Evolutionary conservation across 2,113 vertebrate genomes (phyloP).

Genomic region (Mesoclemmys tuberculata): DNA sequence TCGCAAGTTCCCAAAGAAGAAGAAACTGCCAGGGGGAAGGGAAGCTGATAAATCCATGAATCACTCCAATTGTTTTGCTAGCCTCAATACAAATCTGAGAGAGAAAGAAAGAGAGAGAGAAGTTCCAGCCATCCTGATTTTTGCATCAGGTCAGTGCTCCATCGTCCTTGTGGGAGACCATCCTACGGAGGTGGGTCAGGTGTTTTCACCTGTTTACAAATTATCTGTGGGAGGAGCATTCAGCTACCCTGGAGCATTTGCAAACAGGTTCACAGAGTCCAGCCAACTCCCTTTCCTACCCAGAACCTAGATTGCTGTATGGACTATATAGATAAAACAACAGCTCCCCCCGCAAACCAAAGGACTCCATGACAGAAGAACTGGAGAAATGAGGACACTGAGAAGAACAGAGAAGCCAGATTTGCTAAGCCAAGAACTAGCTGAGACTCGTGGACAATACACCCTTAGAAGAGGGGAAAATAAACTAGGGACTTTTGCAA

Average conservation of each 20-base stretch:
- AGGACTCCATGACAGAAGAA: neutral
- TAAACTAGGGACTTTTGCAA: neutral
- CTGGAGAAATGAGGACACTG: neutral
- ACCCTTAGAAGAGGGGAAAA: neutral
- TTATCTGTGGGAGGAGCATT: slow-evolving; percentile 39
- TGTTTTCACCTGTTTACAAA: neutral
- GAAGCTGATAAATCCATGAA: neutral
- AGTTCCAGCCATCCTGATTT: neutral
- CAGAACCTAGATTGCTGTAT: neutral
- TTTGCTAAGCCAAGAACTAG: slow-evolving; percentile 5
- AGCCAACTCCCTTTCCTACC: neutral
- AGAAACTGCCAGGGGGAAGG: neutral
- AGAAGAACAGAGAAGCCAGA: neutral
- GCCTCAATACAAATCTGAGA: accelerated
- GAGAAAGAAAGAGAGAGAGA: neutral
- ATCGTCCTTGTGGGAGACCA: neutral
- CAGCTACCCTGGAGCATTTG: slow-evolving; percentile 34
- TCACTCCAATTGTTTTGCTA: neutral
- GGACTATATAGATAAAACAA: neutral
- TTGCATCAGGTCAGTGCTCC: accelerated
- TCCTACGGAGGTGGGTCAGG: neutral
- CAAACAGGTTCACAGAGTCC: slow-evolving; percentile 23
- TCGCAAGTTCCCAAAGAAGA: neutral
- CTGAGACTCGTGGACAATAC: neutral
- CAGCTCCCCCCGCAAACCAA: neutral